A percentile compares a stretch with the other conserved stretches of the same genome.
phyloP scores from a whole-genome alignment of 2,888 invertebrate species.

The Limenitis camilla region DNA sequence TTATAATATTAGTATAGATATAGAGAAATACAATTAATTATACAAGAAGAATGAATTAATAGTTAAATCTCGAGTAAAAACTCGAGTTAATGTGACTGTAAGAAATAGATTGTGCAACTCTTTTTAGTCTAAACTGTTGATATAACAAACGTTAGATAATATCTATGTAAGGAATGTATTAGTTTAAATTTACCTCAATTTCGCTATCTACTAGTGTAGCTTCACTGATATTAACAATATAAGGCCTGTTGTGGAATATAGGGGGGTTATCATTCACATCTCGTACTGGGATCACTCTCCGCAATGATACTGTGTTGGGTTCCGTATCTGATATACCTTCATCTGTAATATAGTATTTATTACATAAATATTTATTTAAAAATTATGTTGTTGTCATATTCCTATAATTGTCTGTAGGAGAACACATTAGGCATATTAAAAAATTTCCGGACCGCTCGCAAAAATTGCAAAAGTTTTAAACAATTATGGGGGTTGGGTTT shows the following conservation, averaged over 20 bases:
- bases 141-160: too few relatives aligned
- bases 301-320: constrained; percentile 84
- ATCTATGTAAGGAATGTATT: too few relatives aligned
- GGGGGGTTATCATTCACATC: constrained; percentile 90
- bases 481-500: too few relatives aligned
- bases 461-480: too few relatives aligned
- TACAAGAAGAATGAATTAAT: too few relatives aligned
- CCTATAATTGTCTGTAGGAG: background rate
- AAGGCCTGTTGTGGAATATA: constrained; percentile 81
- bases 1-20: too few relatives aligned
- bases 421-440: background rate
- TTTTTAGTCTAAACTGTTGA: too few relatives aligned
- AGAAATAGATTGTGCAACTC: too few relatives aligned
- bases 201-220: constrained; percentile 77
- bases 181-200: constrained; percentile 67
- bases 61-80: too few relatives aligned
- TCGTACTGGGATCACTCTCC: constrained; percentile 82
- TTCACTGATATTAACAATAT: constrained; percentile 81
- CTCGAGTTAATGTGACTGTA: too few relatives aligned
- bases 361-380: background rate
- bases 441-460: too few relatives aligned
- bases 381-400: background rate
- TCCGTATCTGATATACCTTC: constrained; percentile 81
- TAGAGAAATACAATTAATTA: too few relatives aligned
- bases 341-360: constrained; percentile 54